Conservation (phyloP, 1,140 invertebrate species). For the Aphidius ervi region DNA sequence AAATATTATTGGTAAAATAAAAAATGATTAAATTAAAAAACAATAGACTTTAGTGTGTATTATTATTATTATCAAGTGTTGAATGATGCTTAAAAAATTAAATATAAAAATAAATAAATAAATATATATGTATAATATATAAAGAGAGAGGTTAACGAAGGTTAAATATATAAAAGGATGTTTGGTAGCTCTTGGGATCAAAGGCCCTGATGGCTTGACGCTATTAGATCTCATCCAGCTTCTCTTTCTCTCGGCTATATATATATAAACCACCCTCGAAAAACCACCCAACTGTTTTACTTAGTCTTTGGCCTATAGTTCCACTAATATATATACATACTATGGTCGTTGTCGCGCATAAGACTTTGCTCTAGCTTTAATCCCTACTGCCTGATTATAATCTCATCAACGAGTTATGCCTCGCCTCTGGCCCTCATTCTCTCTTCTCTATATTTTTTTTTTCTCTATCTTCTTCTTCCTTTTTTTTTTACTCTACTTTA, state of each 20-base stretch:
- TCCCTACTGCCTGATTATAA: constrained; percentile 51
- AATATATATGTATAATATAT: background rate
- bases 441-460: constrained; percentile 11
- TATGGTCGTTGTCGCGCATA: constrained; percentile 14
- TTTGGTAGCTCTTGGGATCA: constrained; percentile 40
- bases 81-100: background rate
- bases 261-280: background rate
- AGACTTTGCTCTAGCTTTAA: constrained; percentile 40
- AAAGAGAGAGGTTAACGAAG: constrained; percentile 25
- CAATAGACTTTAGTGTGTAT: too few relatives aligned
- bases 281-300: too few relatives aligned
- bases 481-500: constrained; percentile 5
- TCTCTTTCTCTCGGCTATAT: background rate
- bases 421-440: constrained; percentile 21
- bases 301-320: constrained; percentile 12
- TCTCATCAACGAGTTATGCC: constrained; percentile 52
- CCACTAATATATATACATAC: constrained; percentile 1
- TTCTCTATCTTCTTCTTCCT: constrained; percentile 6
- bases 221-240: constrained; percentile 34
- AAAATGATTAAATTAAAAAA: too few relatives aligned
- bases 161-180: constrained; percentile 43
- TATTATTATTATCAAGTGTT: too few relatives aligned
- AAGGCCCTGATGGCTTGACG: constrained; percentile 42
- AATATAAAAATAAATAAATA: constrained; percentile 5
- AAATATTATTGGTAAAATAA: too few relatives aligned